Conservation (phyloP, 2,113 vertebrate species). For the Albula goreensis region DNA sequence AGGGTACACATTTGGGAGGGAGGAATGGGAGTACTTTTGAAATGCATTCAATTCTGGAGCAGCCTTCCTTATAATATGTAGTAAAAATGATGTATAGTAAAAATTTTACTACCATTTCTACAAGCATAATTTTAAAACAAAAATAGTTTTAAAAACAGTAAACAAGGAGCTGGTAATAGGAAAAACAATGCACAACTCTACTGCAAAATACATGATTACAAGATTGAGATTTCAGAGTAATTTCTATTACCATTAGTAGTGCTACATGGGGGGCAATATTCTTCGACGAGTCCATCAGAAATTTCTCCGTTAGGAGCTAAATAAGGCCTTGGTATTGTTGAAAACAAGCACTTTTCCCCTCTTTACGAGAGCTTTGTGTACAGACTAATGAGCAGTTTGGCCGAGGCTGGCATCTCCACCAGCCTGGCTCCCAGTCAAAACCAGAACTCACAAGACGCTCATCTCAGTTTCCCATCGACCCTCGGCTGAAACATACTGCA, state of each 20-base stretch:
- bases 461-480: neutral
- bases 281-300: neutral
- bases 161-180: too few relatives aligned
- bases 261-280: neutral
- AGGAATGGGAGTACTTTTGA: neutral
- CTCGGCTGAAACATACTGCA: neutral
- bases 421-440: neutral
- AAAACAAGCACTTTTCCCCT: neutral
- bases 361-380: neutral
- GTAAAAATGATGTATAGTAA: too few relatives aligned
- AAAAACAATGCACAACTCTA: too few relatives aligned
- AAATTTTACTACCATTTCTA: too few relatives aligned
- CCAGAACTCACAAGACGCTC: neutral
- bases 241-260: neutral
- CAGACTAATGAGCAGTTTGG: constrained; percentile 10
- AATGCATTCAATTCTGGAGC: neutral
- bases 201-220: too few relatives aligned
- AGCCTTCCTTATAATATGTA: too few relatives aligned
- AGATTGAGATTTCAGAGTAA: neutral
- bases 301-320: neutral
- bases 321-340: neutral
- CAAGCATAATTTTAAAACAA: too few relatives aligned
- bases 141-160: too few relatives aligned
- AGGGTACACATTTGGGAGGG: neutral
- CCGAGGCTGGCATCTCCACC: neutral